Percentiles rank a stretch among this genome's conserved stretches.
phyloP scores from a whole-genome alignment of 2,888 invertebrate species.

The Mallateleia sp. region DNA sequence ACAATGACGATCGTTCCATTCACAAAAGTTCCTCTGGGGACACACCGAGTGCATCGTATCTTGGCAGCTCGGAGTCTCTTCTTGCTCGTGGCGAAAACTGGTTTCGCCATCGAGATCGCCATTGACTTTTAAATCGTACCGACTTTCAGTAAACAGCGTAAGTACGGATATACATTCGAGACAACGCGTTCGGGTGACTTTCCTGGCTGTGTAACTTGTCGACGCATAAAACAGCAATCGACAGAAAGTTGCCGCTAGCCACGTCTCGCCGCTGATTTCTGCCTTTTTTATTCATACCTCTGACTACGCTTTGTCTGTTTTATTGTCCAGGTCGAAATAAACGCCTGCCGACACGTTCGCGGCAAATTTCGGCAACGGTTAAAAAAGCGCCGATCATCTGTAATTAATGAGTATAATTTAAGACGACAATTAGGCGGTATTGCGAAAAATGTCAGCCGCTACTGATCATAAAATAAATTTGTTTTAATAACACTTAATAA shows the following conservation, averaged over 20 bases:
- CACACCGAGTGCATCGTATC: conserved; percentile 49
- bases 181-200: conserved; percentile 66
- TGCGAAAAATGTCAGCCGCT: too few species aligned
- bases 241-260: conserved; percentile 49
- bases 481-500: too few species aligned
- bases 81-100: conserved; percentile 76
- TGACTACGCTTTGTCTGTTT: conserved; percentile 10
- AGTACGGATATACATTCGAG: conserved; percentile 56
- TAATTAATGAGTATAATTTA: too few species aligned
- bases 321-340: conserved; percentile 11
- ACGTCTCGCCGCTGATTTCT: conserved; percentile 46
- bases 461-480: too few species aligned
- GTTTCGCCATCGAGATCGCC: conserved; percentile 76
- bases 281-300: conserved; percentile 37
- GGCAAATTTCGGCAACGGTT: too few species aligned
- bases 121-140: conserved; percentile 78
- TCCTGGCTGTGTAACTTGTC: conserved; percentile 56
- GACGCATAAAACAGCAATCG: conserved; percentile 47
- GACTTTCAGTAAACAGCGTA: conserved; percentile 72
- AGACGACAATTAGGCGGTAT: too few species aligned
- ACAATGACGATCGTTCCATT: conserved; percentile 71
- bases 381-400: too few species aligned
- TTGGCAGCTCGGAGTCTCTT: conserved; percentile 48
- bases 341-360: background rate
- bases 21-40: conserved; percentile 74